These are phyloP conservation scores for Ptychadena robeensis DNA, from an alignment of 2,797 vertebrate genomes.

Conservation along the genomic window DNA sequence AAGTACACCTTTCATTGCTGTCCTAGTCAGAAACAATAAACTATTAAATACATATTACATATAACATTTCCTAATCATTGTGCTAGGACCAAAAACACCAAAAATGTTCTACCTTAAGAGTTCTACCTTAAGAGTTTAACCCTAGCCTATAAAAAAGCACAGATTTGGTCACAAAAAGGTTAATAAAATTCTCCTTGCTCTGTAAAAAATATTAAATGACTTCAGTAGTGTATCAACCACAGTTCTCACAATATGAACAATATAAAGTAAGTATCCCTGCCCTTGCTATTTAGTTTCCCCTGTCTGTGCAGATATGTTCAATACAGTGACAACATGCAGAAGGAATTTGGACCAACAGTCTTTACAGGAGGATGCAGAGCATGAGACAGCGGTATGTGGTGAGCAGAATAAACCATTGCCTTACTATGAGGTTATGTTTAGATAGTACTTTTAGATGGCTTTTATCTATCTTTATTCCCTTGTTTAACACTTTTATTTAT, in stretches of 20 bases:
- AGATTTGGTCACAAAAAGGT: neutral
- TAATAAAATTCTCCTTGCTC: neutral
- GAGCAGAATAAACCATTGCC: constrained; percentile 21
- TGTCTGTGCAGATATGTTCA: constrained; percentile 39
- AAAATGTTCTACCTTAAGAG: no score
- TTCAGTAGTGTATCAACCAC: constrained; percentile 5
- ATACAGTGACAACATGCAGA: constrained; percentile 45
- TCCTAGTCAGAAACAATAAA: no score
- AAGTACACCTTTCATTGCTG: no score
- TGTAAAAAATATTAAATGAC: neutral
- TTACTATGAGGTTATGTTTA: neutral
- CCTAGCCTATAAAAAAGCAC: neutral
- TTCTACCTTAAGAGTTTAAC: no score
- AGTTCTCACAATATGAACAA: neutral
- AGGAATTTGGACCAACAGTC: constrained; percentile 44
- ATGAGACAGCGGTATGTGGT: constrained; percentile 27
- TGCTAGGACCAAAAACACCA: no score
- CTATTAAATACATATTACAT: no score
- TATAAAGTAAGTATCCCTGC: neutral
- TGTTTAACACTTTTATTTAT: neutral
- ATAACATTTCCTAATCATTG: no score
- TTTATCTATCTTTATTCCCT: neutral
- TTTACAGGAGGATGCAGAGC: constrained; percentile 26
- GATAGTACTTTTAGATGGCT: neutral
- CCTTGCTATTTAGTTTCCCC: constrained; percentile 21